Percentiles rank a stretch among this genome's conserved stretches.
phyloP scores from a whole-genome alignment of 2,113 vertebrate genomes.

The Aegithalos caudatus region DNA sequence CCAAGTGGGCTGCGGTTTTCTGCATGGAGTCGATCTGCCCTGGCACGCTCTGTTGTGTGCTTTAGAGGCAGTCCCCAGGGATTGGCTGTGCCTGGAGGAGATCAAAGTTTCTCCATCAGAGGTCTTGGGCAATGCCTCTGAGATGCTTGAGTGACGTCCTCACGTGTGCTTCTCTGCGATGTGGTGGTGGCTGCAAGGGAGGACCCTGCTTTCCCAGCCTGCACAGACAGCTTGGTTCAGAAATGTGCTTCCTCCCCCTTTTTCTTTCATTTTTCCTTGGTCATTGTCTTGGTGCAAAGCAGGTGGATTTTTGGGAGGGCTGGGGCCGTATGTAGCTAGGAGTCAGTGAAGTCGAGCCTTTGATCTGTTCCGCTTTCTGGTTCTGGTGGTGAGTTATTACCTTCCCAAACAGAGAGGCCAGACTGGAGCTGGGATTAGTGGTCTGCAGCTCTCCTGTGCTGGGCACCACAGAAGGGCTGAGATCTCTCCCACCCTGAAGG shows the following conservation, averaged over 20 bases:
- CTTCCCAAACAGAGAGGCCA: not conserved
- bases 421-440: not conserved
- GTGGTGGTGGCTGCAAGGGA: not conserved
- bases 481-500: not conserved
- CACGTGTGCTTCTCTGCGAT: not conserved
- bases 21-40: not conserved
- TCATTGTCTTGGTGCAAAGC: not conserved
- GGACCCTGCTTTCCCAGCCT: not conserved
- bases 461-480: not conserved
- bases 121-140: not conserved
- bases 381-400: not conserved
- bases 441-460: not conserved
- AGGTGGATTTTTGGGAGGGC: not conserved
- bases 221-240: fast-evolving
- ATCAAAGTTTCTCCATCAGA: not conserved
- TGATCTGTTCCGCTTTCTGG: not conserved
- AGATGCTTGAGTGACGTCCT: not conserved
- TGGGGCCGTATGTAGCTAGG: fast-evolving
- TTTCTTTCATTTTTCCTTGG: not conserved
- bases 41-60: not conserved
- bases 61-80: not conserved
- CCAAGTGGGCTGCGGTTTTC: not conserved
- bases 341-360: not conserved
- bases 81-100: not conserved
- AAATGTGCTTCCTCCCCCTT: not conserved